A percentile compares a stretch with the other conserved stretches of the same genome.
Conservation (phyloP, 2,113 vertebrate species). For the Rhineura floridana region DNA sequence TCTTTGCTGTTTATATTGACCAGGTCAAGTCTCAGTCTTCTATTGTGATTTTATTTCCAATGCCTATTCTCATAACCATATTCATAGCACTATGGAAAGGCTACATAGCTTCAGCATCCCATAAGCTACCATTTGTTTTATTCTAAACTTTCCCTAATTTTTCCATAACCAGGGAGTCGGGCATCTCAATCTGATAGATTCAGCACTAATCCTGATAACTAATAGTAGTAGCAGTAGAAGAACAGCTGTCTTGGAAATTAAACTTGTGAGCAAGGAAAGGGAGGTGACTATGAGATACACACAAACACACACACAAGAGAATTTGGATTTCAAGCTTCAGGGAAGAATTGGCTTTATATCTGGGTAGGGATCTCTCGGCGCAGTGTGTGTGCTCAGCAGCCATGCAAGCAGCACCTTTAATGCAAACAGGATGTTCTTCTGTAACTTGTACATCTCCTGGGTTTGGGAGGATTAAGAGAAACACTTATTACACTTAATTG, state of each 20-base stretch:
- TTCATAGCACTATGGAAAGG: neutral
- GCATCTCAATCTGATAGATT: neutral
- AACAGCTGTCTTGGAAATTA: neutral
- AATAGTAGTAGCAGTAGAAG: constrained; percentile 4
- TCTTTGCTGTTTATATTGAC: neutral
- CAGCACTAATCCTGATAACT: constrained; percentile 5
- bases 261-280: constrained; percentile 14
- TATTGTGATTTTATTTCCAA: neutral
- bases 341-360: constrained; percentile 46
- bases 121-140: neutral
- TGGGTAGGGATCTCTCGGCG: neutral
- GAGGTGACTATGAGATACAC: neutral
- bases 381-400: constrained; percentile 12
- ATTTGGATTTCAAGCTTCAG: neutral
- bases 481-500: constrained; percentile 75
- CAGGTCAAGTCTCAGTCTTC: neutral
- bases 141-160: neutral
- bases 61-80: neutral
- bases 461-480: constrained; percentile 71
- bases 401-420: constrained; percentile 14
- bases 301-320: neutral
- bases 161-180: neutral
- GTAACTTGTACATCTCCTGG: constrained; percentile 68
- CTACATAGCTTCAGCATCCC: neutral
- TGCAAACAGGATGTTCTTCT: constrained; percentile 55